Base-by-base conservation (phyloP, 2,888 invertebrate genomes). In the Mactromeris polynyma region DNA sequence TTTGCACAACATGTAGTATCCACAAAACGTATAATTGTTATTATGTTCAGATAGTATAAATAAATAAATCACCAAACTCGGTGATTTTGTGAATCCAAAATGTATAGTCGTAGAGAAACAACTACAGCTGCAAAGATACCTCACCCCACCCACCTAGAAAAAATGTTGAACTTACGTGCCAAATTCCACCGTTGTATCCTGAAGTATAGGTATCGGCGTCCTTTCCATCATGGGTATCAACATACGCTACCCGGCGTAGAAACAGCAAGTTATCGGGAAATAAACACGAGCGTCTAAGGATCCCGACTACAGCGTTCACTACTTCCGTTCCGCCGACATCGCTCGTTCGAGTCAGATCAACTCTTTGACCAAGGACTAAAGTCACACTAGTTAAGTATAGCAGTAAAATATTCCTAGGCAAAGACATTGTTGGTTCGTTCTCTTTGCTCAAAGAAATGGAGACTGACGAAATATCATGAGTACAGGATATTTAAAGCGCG, bases 161-260 rank as follows among this genome's bases (percentile, higher is more conserved):
- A 42, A 42, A 80, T 31, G 3, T n/a, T 81, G 4, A 33, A 81
- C 81, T 79, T 92, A 95, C 95, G 93, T 95, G 94, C 95, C 95
- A 95, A 33, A 95, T 95, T 21, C 95, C 95, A 14, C 95, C 95
- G 81, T 94, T 51, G 83, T 93, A 94, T 11, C 87, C 92, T 0
- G 77, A 40, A 64, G 93, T 81, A 90, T 91, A 95, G 6, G 95
- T 94, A 11, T 87, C 89, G 0, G 87, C 33, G 14, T 91, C 82
- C 21, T 46, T 36, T 2, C 95, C 95, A 85, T 95, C 95, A n/a
- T 83, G 31, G 6, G 94, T 91, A 82, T 94, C 94, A 0, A 95
- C 94, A 84, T 93, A 95, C 11, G 95, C 95, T 36, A 95, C 81
- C 21, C 95, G 92, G 19, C 95, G 80, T 0, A 94, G 83, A 73